Evolutionary conservation across 2,113 vertebrate species (phyloP).

Genomic region (Pomatorhinus ruficollis): DNA sequence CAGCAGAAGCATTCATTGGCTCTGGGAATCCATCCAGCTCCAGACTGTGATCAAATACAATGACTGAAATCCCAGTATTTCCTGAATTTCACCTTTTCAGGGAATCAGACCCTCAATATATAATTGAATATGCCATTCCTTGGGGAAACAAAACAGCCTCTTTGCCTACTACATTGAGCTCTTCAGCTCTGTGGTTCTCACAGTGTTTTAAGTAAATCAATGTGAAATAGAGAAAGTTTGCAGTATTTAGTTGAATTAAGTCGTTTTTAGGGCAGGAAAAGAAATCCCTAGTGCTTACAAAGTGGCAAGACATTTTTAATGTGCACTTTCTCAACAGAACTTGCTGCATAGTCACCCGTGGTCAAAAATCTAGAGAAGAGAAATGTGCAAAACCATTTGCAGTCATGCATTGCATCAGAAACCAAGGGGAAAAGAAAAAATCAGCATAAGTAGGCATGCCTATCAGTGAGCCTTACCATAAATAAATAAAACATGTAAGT

Average conservation of each 20-base stretch:
- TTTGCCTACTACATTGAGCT: neutral
- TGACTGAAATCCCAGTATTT: neutral
- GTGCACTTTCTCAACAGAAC: neutral
- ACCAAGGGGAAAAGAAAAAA: neutral
- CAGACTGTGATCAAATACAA: neutral
- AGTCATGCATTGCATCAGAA: neutral
- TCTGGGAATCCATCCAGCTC: neutral
- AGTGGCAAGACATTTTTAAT: neutral
- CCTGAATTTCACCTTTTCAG: conserved; percentile 1
- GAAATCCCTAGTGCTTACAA: neutral
- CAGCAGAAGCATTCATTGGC: neutral
- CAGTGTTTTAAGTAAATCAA: neutral
- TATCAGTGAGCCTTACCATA: neutral
- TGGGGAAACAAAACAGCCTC: neutral
- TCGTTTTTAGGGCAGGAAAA: neutral
- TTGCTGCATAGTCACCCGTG: neutral
- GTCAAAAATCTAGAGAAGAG: neutral
- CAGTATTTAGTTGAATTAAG: neutral
- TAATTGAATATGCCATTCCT: neutral
- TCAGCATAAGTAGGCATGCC: neutral
- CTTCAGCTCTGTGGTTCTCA: neutral
- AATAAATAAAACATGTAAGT: neutral
- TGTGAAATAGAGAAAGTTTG: neutral
- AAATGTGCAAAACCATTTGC: neutral
- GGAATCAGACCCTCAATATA: neutral